Base-by-base conservation (phyloP, 2,113 vertebrate species). In the Tychaedon coryphoeus region DNA sequence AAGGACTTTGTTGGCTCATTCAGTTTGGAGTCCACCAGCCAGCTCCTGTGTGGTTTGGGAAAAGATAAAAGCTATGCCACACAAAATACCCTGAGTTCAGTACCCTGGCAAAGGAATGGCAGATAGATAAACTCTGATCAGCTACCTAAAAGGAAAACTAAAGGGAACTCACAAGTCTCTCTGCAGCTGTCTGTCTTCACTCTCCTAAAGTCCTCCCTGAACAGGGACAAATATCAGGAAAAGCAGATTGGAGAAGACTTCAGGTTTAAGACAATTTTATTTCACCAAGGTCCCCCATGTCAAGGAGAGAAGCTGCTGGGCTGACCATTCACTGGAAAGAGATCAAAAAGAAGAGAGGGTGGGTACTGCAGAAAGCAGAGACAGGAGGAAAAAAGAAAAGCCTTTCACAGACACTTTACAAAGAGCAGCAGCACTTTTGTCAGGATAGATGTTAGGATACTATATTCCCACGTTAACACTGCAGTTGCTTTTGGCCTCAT, bases 31-130 rank as follows among this genome's bases (percentile, higher is more conserved):
- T 31, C 38, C 50, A 69, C 5, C n/a, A 38, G 51, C 8, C 34
- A 19, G 10, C 7, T n/a, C 6, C 0, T 2, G 4, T 3, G 29
- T 2, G 0, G 38, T 78, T 66, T 26, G 16, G 34, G 62, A 58
- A 61, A 65, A 65, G 38, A 43, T 20, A 72, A 93, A 76, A 88
- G 42, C 58, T 25, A 72, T 0, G 0, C 22, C 69, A 34, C 12
- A 19, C 15, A 48, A 56, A 40, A 38, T 4, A 67, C 6, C 33
- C 40, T 3, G 45, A 69, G 65, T 15, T 60, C 19, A 60, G 29
- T 14, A 33, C 10, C 69, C 34, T 22, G 24, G 40, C 25, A 93
- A 57, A 87, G 40, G 28, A 92, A 81, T 0, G 6, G n/a, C 45
- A 62, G 17, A n/a, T 0, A 48, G 17, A 70, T 14, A 36, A 73